Percentiles rank a stretch among this genome's conserved stretches.
Conservation (phyloP, 1,140 invertebrate species). For the Bombyx mandarina region DNA sequence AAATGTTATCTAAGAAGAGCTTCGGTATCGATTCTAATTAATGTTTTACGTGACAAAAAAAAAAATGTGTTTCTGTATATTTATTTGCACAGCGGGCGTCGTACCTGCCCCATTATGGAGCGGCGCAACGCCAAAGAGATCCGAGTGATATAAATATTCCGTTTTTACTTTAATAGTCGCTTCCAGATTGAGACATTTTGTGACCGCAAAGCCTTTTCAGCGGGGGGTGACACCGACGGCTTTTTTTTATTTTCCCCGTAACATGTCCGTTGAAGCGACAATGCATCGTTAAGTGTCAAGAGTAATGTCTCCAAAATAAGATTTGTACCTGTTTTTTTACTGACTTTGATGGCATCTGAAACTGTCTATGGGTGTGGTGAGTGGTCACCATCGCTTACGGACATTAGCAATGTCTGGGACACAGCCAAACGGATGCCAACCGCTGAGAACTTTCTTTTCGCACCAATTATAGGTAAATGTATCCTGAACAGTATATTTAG, state of each 20-base stretch:
- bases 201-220: conserved; percentile 55
- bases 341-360: too few species aligned
- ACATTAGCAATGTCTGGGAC: too few species aligned
- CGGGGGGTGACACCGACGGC: conserved; percentile 43
- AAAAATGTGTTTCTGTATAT: conserved; percentile 12
- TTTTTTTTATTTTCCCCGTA: conserved; percentile 46
- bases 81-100: conserved; percentile 32
- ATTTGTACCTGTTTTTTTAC: too few species aligned
- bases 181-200: conserved; percentile 59
- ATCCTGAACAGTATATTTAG: too few species aligned
- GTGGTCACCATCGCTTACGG: too few species aligned
- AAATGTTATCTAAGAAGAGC: too few species aligned
- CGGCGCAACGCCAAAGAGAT: conserved; percentile 19
- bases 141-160: conserved; percentile 11
- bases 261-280: conserved; percentile 36
- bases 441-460: too few species aligned
- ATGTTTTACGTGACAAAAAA: conserved; percentile 32
- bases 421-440: too few species aligned
- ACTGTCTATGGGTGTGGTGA: too few species aligned
- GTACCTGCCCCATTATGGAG: conserved; percentile 17
- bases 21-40: conserved; percentile 7
- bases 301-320: conserved; percentile 5
- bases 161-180: conserved; percentile 30
- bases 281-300: conserved; percentile 15
- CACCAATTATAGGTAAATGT: too few species aligned